These are phyloP conservation scores for Microplitis mediator DNA, from an alignment of 1,140 invertebrate genomes.

Conservation along the genomic window DNA sequence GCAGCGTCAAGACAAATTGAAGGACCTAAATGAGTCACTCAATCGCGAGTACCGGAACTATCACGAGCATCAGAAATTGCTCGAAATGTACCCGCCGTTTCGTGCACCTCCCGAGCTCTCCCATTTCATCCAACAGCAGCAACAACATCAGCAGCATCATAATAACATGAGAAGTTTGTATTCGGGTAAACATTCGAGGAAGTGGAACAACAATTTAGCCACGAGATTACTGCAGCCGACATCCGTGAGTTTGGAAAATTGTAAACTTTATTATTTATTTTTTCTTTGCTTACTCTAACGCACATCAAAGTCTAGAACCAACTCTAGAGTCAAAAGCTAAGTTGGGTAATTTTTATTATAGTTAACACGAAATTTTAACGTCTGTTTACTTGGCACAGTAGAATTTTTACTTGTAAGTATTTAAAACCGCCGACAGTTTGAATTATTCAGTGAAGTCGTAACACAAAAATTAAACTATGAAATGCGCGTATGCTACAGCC, in stretches of 20 bases:
- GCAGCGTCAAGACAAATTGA: too few relatives aligned
- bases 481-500: not conserved
- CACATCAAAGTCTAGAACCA: too few relatives aligned
- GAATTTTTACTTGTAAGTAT: too few relatives aligned
- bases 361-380: too few relatives aligned
- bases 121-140: constrained; percentile 29
- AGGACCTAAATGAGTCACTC: too few relatives aligned
- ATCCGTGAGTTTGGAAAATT: constrained; percentile 42
- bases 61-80: constrained; percentile 15
- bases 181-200: constrained; percentile 42
- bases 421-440: too few relatives aligned
- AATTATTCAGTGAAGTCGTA: constrained; percentile 13
- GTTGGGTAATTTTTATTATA: too few relatives aligned
- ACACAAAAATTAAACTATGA: too few relatives aligned
- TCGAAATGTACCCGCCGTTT: constrained; percentile 11
- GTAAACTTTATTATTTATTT: too few relatives aligned
- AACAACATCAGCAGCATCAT: constrained; percentile 6
- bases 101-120: constrained; percentile 33
- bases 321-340: too few relatives aligned
- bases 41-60: constrained; percentile 16
- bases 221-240: constrained; percentile 45
- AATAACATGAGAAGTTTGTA: constrained; percentile 24
- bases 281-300: too few relatives aligned
- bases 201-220: constrained; percentile 45
- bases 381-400: too few relatives aligned